Conservation (phyloP, 92 coral and sea anemone genomes). For the Muricea muricata region DNA sequence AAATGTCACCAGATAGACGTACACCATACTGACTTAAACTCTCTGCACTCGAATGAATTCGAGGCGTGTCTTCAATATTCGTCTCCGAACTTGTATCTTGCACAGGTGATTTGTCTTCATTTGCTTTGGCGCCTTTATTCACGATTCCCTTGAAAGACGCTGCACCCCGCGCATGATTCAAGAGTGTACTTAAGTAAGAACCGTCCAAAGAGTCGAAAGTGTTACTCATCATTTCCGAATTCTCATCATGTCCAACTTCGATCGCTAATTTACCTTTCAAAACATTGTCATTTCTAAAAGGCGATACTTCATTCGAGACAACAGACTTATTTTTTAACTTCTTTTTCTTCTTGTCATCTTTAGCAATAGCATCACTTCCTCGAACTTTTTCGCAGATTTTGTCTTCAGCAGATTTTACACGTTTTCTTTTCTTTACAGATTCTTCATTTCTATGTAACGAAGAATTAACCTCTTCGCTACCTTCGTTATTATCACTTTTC, state of each 20-base stretch:
- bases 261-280: not conserved
- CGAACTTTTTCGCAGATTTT: not conserved
- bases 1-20: not conserved
- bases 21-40: not conserved
- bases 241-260: not conserved
- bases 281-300: not conserved
- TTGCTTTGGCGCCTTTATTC: not conserved
- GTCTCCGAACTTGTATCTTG: not conserved
- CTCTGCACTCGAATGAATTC: not conserved
- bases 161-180: not conserved
- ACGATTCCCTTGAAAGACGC: not conserved
- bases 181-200: constrained; percentile 30
- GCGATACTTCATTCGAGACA: not conserved
- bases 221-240: not conserved
- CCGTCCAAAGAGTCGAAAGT: constrained; percentile 13
- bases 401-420: not conserved
- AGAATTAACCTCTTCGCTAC: not conserved
- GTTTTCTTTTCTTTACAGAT: not conserved
- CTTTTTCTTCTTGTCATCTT: not conserved
- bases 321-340: not conserved
- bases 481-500: not conserved
- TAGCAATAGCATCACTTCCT: not conserved
- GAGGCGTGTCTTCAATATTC: not conserved
- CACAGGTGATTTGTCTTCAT: not conserved
- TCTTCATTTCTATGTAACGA: not conserved